Evolutionary conservation across 2,113 vertebrate genomes (phyloP), one percentile per base, ranked within the genome.

Genomic region (Ranitomeya variabilis): DNA sequence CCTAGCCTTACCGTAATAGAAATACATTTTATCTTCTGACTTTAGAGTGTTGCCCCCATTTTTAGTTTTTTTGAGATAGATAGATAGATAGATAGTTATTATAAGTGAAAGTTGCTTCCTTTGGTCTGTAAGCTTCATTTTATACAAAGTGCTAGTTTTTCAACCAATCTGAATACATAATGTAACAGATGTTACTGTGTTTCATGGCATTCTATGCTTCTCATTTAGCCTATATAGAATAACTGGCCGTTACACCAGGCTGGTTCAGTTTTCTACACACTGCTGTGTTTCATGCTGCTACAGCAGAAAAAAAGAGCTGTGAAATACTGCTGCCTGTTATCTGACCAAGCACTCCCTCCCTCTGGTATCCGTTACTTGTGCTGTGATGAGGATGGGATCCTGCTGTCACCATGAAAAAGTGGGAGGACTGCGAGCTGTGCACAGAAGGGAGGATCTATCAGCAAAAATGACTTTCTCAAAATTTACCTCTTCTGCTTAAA

Each of bases 271-370:
- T 62, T 73, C 74, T 73, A 62, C 71, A 86, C 31, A 62, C 55
- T 60, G 71, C 84, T 86, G 85, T 64, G 73, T 86, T 64, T 23
- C 85, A 78, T 86, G 85, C 85, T 86, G 85, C 73, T 86, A 62
- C 31, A 86, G 59, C 85, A 86, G 45, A 86, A 86, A 45, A 45
- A 86, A 86, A 86, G 57, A 79, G 71, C 76, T 77, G 85, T 86
- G 73, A 86, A 64, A 77, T 86, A 86, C 57, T 60, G 60, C 73
- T 86, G 85, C 57, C 71, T 79, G 59, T 77, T 86, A 79, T 78
- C 85, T 86, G 85, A 59, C 85, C 85, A 86, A 86, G 71, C 69
- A 86, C 84, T 86, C 55, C 71, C n/a, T 86, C 84, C 37, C 26
- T 45, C 45, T 52, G 66, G 74, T 64, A 86, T n/a, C 59, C 19